phyloP scores from a whole-genome alignment of 1,140 invertebrate species.

The Phocides pigmalion region DNA sequence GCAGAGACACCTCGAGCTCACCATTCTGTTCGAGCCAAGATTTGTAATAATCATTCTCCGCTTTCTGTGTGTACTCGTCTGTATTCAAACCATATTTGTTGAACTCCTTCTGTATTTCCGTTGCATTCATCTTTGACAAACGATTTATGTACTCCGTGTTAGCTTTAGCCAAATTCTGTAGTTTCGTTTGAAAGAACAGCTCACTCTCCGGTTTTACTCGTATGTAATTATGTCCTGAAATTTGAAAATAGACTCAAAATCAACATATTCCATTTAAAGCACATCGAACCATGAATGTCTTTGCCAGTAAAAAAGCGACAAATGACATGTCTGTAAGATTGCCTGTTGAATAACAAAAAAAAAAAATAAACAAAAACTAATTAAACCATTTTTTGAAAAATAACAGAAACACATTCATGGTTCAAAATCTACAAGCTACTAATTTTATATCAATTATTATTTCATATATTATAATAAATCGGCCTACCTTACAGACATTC shows the following conservation, averaged over 20 bases:
- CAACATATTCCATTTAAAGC: not conserved
- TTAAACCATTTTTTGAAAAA: conserved; percentile 40
- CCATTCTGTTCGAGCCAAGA: conserved; percentile 80
- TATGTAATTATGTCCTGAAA: conserved; percentile 63
- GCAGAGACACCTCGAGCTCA: conserved; percentile 76
- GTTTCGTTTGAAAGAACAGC: conserved; percentile 69
- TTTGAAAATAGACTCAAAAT: conserved; percentile 28
- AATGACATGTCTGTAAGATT: conserved; percentile 81
- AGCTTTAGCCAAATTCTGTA: conserved; percentile 63
- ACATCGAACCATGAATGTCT: conserved; percentile 74
- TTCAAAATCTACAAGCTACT: conserved; percentile 61
- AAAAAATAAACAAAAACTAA: conserved; percentile 36
- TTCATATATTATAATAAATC: conserved; percentile 54
- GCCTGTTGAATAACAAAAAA: conserved; percentile 46
- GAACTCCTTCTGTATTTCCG: conserved; percentile 68
- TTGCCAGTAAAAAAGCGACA: conserved; percentile 47
- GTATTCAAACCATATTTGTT: conserved; percentile 67
- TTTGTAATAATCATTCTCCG: conserved; percentile 77
- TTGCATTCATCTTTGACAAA: conserved; percentile 66
- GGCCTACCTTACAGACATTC: conserved; percentile 84
- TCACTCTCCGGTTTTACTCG: conserved; percentile 76
- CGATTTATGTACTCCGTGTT: conserved; percentile 67
- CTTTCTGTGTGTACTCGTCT: conserved; percentile 52
- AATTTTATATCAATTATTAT: conserved; percentile 41
- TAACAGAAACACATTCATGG: conserved; percentile 69